Conservation (phyloP, 2,113 vertebrate species). For the Corythoichthys intestinalis region DNA sequence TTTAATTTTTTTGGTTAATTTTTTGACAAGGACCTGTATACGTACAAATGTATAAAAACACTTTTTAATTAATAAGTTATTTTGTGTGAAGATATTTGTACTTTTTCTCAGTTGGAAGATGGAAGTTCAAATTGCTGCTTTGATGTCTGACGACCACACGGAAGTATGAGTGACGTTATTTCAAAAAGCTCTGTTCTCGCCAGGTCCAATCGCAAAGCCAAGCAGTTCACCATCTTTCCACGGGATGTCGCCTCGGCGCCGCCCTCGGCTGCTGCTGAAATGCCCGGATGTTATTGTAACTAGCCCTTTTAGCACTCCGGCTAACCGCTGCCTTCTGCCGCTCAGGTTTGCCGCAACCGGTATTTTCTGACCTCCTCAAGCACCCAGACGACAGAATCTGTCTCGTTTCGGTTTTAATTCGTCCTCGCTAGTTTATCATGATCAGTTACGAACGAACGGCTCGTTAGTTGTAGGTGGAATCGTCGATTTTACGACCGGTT, state of each 20-base stretch:
- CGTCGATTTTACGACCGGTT: slow-evolving; percentile 41
- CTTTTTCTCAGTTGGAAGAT: no score
- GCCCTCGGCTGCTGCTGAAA: slow-evolving; percentile 29
- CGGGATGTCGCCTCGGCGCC: slow-evolving; percentile 13
- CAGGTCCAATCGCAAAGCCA: background rate
- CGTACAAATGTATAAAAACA: no score
- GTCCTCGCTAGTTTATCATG: slow-evolving; percentile 45
- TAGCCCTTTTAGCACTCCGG: slow-evolving; percentile 60
- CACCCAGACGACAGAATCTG: slow-evolving; percentile 1
- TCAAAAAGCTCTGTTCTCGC: background rate
- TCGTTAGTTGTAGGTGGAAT: slow-evolving; percentile 29
- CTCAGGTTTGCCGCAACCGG: slow-evolving; percentile 54
- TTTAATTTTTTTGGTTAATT: no score
- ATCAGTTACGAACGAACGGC: slow-evolving; percentile 30
- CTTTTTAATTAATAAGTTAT: no score
- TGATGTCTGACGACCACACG: no score
- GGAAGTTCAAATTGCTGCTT: no score
- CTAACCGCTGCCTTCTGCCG: slow-evolving; percentile 55
- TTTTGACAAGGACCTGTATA: no score
- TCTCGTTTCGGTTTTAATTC: slow-evolving; percentile 20
- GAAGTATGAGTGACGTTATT: no score
- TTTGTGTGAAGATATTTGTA: no score
- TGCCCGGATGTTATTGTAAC: slow-evolving; percentile 69
- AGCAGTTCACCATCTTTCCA: slow-evolving; percentile 12
- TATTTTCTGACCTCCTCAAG: slow-evolving; percentile 38